phyloP scores from a whole-genome alignment of 2,113 vertebrate genomes.

The Falco punctatus region DNA sequence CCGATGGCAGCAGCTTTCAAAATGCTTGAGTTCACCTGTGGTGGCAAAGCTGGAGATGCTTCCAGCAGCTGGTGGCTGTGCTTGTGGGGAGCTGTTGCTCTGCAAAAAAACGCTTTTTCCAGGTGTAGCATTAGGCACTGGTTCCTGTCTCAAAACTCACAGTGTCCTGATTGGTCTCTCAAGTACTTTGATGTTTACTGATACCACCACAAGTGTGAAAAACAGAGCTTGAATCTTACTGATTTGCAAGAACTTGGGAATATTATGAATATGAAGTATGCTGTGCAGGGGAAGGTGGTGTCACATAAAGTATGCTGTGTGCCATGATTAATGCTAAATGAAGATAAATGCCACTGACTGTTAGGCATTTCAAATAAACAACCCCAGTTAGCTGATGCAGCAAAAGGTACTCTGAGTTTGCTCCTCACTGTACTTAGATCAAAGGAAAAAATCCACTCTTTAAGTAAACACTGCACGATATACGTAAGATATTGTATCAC shows the following conservation, averaged over 20 bases:
- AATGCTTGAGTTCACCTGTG: fast-evolving
- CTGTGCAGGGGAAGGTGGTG: not conserved
- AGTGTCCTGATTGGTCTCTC: not conserved
- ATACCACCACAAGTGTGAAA: fast-evolving
- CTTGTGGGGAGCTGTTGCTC: too few relatives aligned
- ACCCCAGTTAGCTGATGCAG: not conserved
- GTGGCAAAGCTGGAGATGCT: too few relatives aligned
- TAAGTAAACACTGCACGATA: not conserved
- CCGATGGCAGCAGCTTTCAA: not conserved
- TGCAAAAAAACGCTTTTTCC: not conserved
- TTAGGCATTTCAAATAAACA: fast-evolving
- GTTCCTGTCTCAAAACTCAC: not conserved
- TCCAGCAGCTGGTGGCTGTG: not conserved
- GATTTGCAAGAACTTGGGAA: not conserved
- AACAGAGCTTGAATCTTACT: not conserved
- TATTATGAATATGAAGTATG: too few relatives aligned
- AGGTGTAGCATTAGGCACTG: not conserved
- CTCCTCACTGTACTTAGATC: not conserved
- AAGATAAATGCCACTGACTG: not conserved
- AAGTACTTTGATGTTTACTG: not conserved
- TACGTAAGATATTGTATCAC: fast-evolving
- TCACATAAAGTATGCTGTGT: not conserved
- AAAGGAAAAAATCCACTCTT: not conserved
- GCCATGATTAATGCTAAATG: not conserved
- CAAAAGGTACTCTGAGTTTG: not conserved